Evolutionary conservation across 2,888 invertebrate genomes (phyloP).

Genomic region (Sialis fuliginosa): DNA sequence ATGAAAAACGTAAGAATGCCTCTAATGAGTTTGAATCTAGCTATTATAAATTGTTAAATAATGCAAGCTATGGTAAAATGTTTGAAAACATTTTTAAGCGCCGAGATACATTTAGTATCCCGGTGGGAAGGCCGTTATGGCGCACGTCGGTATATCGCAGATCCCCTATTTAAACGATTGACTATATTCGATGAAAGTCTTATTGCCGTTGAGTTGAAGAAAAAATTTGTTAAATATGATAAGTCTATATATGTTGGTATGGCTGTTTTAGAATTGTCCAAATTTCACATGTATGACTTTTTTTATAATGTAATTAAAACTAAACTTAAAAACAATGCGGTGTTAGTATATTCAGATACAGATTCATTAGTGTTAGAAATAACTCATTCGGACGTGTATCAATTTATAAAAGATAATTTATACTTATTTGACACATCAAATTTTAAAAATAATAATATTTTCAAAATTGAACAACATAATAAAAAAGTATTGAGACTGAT

Average conservation of each 20-base stretch:
- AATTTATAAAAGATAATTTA: conserved; percentile 13
- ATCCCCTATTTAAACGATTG: conserved; percentile 16
- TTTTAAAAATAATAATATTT: conserved; percentile 13
- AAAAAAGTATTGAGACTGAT: conserved; percentile 9
- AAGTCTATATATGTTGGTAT: conserved; percentile 23
- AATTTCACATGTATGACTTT: conserved; percentile 21
- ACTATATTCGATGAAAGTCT: conserved; percentile 19
- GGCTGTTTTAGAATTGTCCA: conserved; percentile 21
- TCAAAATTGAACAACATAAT: conserved; percentile 11
- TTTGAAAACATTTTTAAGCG: conserved; percentile 23
- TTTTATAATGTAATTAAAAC: conserved; percentile 17
- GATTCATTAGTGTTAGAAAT: conserved; percentile 17
- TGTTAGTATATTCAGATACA: conserved; percentile 16
- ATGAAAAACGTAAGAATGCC: conserved; percentile 14
- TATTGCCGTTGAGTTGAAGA: conserved; percentile 18
- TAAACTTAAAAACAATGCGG: conserved; percentile 13
- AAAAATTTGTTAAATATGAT: conserved; percentile 14
- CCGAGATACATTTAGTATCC: conserved; percentile 15
- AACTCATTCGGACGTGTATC: conserved; percentile 18
- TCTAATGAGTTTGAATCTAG: conserved; percentile 9
- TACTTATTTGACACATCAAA: conserved; percentile 17
- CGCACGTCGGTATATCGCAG: conserved; percentile 16
- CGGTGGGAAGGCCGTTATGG: conserved; percentile 16
- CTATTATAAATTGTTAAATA: too few species aligned
- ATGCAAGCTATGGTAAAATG: too few species aligned